Conservation (phyloP, 2,113 vertebrate species). For the Phocoena phocoena region DNA sequence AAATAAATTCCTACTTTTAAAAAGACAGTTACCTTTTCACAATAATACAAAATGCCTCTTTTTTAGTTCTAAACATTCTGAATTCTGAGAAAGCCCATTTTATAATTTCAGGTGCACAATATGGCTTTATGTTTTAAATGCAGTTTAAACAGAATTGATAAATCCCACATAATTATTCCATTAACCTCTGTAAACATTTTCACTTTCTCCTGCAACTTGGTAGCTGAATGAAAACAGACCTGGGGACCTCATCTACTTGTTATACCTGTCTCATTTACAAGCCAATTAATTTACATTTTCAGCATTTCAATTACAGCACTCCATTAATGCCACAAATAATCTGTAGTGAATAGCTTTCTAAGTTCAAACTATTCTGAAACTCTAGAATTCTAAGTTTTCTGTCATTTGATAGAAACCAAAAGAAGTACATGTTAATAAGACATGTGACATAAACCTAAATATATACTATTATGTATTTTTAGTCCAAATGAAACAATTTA, state of each 20-base stretch:
- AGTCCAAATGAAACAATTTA: background rate
- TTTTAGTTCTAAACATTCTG: slow-evolving; percentile 46
- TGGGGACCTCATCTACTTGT: slow-evolving; percentile 52
- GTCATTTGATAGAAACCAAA: background rate
- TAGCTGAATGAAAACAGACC: slow-evolving; percentile 55
- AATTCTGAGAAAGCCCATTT: slow-evolving; percentile 34
- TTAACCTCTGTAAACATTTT: slow-evolving; percentile 67
- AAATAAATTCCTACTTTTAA: slow-evolving; percentile 57
- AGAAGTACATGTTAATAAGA: background rate
- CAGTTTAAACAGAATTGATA: slow-evolving; percentile 67
- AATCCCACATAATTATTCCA: slow-evolving; percentile 65
- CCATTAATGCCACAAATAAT: slow-evolving; percentile 53
- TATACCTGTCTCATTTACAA: slow-evolving; percentile 58
- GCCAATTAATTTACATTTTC: slow-evolving; percentile 69
- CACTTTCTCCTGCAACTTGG: slow-evolving; percentile 6
- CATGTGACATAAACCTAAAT: background rate
- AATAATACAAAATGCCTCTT: slow-evolving; percentile 9
- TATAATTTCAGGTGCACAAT: slow-evolving; percentile 6
- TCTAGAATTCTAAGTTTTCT: background rate
- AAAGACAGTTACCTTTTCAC: background rate
- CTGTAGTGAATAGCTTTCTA: slow-evolving; percentile 25
- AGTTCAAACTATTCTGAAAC: slow-evolving; percentile 32
- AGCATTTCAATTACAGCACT: slow-evolving; percentile 55
- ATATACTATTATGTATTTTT: background rate
- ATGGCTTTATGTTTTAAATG: slow-evolving; percentile 46